Percentiles rank a stretch among this genome's conserved stretches.
Conservation (phyloP, 2,797 vertebrate species). For the Microctenopoma stevenorrisi region DNA sequence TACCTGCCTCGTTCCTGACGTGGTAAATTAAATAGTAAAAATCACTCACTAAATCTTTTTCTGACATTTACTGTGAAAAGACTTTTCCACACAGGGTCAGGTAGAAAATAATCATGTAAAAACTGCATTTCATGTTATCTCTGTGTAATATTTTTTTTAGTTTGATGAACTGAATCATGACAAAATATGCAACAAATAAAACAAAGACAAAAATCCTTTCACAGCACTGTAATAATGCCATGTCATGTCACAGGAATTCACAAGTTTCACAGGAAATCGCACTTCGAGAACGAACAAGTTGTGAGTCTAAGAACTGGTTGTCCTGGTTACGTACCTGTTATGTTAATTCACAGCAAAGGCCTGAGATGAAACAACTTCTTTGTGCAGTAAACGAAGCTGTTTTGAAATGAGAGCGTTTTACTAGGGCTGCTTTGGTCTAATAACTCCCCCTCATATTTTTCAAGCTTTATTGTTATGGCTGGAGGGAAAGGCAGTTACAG, state of each 20-base stretch:
- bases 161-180: too few relatives aligned
- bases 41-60: not conserved
- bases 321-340: not conserved
- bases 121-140: too few relatives aligned
- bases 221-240: not conserved
- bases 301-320: not conserved
- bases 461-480: not conserved
- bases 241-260: not conserved
- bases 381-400: not conserved
- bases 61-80: too few relatives aligned
- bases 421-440: not conserved
- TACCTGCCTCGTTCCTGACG: not conserved
- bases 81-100: too few relatives aligned
- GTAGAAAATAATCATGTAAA: too few relatives aligned
- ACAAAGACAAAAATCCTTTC: too few relatives aligned
- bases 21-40: not conserved
- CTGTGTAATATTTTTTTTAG: too few relatives aligned
- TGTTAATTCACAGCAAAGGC: not conserved
- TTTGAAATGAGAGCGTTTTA: not conserved
- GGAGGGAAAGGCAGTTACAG: constrained; percentile 11
- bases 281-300: not conserved
- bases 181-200: too few relatives aligned
- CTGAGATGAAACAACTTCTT: not conserved
- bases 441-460: not conserved
- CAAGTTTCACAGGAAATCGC: not conserved